Conservation (phyloP, 2,888 invertebrate species). For the Scaptomyza flava region DNA sequence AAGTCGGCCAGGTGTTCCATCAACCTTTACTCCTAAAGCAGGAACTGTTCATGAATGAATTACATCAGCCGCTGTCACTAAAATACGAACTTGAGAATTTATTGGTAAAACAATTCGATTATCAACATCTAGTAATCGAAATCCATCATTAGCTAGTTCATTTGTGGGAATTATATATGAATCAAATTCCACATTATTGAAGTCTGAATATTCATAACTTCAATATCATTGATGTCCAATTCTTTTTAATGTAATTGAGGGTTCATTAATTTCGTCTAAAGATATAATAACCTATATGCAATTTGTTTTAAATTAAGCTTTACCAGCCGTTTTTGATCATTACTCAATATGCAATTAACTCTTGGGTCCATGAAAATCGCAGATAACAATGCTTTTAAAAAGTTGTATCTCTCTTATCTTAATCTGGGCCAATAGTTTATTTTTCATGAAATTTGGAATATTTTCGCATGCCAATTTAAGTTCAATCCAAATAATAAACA, state of each 20-base stretch:
- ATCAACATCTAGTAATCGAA: slow-evolving; percentile 88
- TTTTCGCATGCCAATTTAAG: too few species aligned
- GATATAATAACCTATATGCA: too few species aligned
- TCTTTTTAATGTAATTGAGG: slow-evolving; percentile 86
- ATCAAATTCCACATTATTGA: slow-evolving; percentile 73
- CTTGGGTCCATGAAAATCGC: too few species aligned
- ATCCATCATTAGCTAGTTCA: slow-evolving; percentile 83
- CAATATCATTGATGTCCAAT: slow-evolving; percentile 89
- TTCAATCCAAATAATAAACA: too few species aligned
- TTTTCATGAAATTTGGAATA: too few species aligned
- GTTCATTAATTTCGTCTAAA: slow-evolving; percentile 87
- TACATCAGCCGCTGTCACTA: slow-evolving; percentile 88
- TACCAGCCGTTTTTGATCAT: too few species aligned
- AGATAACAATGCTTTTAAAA: too few species aligned
- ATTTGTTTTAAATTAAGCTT: too few species aligned
- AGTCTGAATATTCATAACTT: slow-evolving; percentile 89
- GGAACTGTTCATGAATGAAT: slow-evolving; percentile 89
- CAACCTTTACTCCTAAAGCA: slow-evolving; percentile 87
- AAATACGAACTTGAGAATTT: slow-evolving; percentile 87
- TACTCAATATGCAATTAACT: too few species aligned
- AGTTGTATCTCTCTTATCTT: too few species aligned
- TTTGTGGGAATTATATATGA: slow-evolving; percentile 85
- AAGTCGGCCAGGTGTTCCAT: slow-evolving; percentile 88
- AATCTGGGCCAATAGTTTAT: too few species aligned
- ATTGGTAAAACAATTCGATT: slow-evolving; percentile 87